Evolutionary conservation across 2,888 invertebrate genomes (phyloP).

Genomic region (Cartodere bifasciata): DNA sequence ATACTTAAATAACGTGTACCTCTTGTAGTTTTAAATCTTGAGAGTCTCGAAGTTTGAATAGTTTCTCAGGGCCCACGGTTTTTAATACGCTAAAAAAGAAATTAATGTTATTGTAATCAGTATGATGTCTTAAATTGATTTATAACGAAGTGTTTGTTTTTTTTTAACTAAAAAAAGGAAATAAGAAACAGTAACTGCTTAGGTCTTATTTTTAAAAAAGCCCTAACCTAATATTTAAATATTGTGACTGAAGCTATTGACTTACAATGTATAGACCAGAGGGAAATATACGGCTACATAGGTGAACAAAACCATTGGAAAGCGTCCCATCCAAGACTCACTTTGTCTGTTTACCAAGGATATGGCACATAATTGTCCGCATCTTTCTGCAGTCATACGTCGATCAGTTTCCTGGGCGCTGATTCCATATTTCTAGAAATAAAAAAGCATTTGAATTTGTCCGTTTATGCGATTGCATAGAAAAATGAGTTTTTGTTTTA

Average conservation of each 20-base stretch:
- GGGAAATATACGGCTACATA: constrained; percentile 51
- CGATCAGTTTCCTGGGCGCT: constrained; percentile 34
- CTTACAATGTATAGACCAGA: constrained; percentile 35
- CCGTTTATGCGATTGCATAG: not conserved
- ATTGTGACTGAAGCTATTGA: too few relatives aligned
- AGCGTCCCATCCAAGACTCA: constrained; percentile 58
- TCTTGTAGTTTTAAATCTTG: constrained; percentile 21
- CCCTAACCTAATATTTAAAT: too few relatives aligned
- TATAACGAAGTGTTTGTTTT: too few relatives aligned
- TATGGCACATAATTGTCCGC: constrained; percentile 44
- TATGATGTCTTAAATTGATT: too few relatives aligned
- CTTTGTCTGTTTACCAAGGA: constrained; percentile 44
- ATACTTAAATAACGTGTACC: constrained; percentile 24
- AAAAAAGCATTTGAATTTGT: constrained; percentile 8
- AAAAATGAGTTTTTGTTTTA: not conserved
- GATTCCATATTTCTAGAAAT: constrained; percentile 30
- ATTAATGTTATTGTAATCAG: too few relatives aligned
- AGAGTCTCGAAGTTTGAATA: constrained; percentile 36
- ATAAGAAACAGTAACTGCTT: too few relatives aligned
- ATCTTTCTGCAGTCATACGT: constrained; percentile 44
- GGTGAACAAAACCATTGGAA: constrained; percentile 45
- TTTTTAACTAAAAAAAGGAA: too few relatives aligned
- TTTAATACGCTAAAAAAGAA: constrained; percentile 30
- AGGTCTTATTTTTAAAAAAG: too few relatives aligned
- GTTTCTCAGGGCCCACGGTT: constrained; percentile 30